Percentiles rank a stretch among this genome's conserved stretches.
Evolutionary conservation across 2,797 vertebrate genomes (phyloP).

Genomic region (Sebastes oblongus): DNA sequence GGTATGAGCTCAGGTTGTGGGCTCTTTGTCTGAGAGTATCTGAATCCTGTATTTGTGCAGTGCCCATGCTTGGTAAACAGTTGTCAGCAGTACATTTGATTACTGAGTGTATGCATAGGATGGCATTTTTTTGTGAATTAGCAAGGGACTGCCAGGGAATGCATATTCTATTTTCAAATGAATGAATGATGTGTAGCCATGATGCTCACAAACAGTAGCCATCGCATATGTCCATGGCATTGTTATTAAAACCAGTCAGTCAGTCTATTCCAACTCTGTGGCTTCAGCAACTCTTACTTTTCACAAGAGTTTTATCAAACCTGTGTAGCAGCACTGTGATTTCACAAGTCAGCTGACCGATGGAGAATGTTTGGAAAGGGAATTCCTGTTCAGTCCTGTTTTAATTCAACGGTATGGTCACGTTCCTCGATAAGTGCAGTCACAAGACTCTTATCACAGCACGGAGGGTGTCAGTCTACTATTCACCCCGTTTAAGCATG

Average conservation of each 20-base stretch:
- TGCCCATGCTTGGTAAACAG: background rate
- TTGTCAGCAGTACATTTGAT: conserved; percentile 2
- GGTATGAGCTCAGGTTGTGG: background rate
- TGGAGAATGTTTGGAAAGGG: conserved; percentile 51
- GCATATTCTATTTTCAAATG: background rate
- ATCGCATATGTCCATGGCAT: background rate
- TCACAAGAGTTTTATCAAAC: conserved; percentile 23
- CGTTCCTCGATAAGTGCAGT: conserved; percentile 51
- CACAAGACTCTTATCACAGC: conserved; percentile 60
- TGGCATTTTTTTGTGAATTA: background rate
- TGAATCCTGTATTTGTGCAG: background rate
- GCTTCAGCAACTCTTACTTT: background rate
- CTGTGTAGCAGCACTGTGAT: background rate
- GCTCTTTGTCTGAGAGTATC: conserved; percentile 8
- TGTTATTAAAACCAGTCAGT: background rate
- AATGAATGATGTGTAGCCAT: background rate
- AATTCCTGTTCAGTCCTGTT: conserved; percentile 37
- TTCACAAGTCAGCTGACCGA: conserved; percentile 36
- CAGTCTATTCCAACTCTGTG: background rate
- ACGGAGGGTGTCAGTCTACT: conserved; percentile 3
- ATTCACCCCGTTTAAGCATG: background rate
- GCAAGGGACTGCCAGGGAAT: background rate
- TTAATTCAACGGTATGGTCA: conserved; percentile 46
- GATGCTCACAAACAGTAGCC: background rate
- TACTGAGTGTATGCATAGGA: background rate